These are phyloP conservation scores for Onthophagus sagittarius DNA, from an alignment of 2,888 invertebrate species.

Conservation along the genomic window DNA sequence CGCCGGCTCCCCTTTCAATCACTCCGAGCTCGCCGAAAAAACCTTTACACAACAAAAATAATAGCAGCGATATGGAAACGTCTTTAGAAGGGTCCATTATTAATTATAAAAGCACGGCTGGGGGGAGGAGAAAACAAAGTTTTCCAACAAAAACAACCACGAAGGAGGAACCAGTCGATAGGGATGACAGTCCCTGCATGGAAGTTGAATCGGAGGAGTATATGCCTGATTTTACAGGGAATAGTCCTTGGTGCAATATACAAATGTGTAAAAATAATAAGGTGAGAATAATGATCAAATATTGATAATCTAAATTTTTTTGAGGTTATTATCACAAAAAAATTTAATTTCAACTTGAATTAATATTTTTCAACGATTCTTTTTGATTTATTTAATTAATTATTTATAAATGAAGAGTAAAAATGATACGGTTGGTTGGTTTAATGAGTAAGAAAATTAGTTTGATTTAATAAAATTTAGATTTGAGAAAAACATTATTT, in stretches of 20 bases:
- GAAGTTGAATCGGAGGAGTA: conserved; percentile 34
- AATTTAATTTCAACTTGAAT: too few relatives aligned
- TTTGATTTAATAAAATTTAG: too few relatives aligned
- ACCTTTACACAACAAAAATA: background rate
- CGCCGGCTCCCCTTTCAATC: conserved; percentile 45
- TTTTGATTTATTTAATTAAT: too few relatives aligned
- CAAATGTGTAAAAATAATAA: conserved; percentile 28
- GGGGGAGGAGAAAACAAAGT: conserved; percentile 76
- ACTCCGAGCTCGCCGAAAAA: background rate
- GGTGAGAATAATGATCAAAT: conserved; percentile 12
- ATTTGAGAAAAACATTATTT: too few relatives aligned
- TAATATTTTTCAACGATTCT: too few relatives aligned
- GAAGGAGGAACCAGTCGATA: conserved; percentile 29
- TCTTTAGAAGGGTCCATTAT: background rate
- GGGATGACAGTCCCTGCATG: conserved; percentile 31
- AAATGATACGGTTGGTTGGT: too few relatives aligned
- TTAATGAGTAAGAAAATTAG: too few relatives aligned
- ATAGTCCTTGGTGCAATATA: conserved; percentile 47
- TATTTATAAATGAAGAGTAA: too few relatives aligned
- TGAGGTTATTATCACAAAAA: too few relatives aligned
- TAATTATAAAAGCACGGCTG: conserved; percentile 31
- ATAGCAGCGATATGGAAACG: background rate
- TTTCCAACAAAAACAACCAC: conserved; percentile 66
- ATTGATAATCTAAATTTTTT: too few relatives aligned
- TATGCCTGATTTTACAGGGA: conserved; percentile 45